Base-by-base conservation (phyloP, 1,140 invertebrate genomes). In the Psix sp. region DNA sequence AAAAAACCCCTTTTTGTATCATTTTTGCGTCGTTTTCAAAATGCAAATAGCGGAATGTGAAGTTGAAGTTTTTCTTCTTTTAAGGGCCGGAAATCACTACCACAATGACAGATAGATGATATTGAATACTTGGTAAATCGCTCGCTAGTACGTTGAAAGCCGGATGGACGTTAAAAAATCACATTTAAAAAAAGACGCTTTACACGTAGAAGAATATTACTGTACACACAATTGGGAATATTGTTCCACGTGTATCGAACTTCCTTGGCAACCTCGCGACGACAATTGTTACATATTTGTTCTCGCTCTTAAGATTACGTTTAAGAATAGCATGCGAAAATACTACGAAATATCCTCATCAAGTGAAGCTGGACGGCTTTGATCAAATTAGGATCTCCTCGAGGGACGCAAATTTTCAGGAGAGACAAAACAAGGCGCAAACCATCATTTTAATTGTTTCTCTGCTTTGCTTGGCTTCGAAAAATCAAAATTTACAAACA, bases 361-460 rank as follows among this genome's bases (percentile, higher is more conserved):
- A 81, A 83, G 83, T 84, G 84, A 86, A 87, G 84, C 82, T 87
- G 86, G 86, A 87, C 86, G 86, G 86, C 84, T 86, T 80, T 86
- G 84, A 86, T 87, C 78, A 87, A 87, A 87, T 87, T 86, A 87
- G 84, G 81, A 87, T 86, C 75, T 85, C 75, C 82, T 82, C 74
- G 59, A 83, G 84, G 81, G 80, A 84, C 81, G 82, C 76, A 80
- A 83, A 82, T 77, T 77, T 82, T 18, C 70, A 59, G 54, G 77
- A 74, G 71, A 33, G 57, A 42, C 42, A 65, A 63, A 59, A 56
- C 29, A 43, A 63, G 56, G 49, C 56, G 70, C 54, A 56, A 66
- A 71, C 26, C 13, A 70, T 60, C 11, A 6, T 49, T n/a, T n/a
- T n/a, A n/a, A n/a, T n/a, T n/a, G n/a, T n/a, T n/a, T n/a, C n/a